Base-by-base conservation (phyloP, 2,797 vertebrate species). In the Tangara arthus region DNA sequence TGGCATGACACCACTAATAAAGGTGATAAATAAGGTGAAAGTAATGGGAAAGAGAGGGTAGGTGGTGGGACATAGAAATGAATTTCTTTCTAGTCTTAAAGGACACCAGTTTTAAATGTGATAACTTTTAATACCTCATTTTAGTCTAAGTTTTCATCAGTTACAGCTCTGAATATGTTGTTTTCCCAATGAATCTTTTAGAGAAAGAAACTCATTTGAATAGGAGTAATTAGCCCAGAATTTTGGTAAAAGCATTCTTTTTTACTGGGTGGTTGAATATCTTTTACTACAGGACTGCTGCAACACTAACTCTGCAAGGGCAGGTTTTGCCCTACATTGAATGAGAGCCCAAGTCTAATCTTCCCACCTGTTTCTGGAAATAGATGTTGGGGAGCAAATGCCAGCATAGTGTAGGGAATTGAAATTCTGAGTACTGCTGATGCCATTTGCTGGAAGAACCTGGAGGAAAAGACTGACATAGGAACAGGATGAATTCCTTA, bases 391-490 rank as follows among this genome's bases (percentile, higher is more conserved):
- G 77, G 65, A 52, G 30, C 44, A 79, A 75, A 82, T 82, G 59
- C 34, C 68, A 68, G 12, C 2, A 0, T 20, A 42, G 39, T 0
- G 0, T 7, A 56, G 32, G 28, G 46, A 73, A 35, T 61, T 76
- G 49, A 65, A 79, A 82, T 81, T 92, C 56, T 53, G 39, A 52
- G 9, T 64, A 17, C 34, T 89, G 52, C 73, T 65, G 57, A 14
- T 4, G 22, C 22, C 0, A 0, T 78, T 89, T 61, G 37, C 57
- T 77, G 69, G 47, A 79, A 35, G 18, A 88, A 85, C 30, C 41
- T 17, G 15, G 30, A 24, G 30, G 41, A 70, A 70, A 86, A 44
- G 34, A 35, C 53, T 80, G 71, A 53, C 30, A 24, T 21, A 32
- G 6, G 41, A 63, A 27, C 66, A 68, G 78, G 56, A 12, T 15